Percentiles rank a stretch among this genome's conserved stretches.
These are phyloP conservation scores for Colostygia pectinataria DNA, from an alignment of 2,888 invertebrate species.

Conservation along the genomic window DNA sequence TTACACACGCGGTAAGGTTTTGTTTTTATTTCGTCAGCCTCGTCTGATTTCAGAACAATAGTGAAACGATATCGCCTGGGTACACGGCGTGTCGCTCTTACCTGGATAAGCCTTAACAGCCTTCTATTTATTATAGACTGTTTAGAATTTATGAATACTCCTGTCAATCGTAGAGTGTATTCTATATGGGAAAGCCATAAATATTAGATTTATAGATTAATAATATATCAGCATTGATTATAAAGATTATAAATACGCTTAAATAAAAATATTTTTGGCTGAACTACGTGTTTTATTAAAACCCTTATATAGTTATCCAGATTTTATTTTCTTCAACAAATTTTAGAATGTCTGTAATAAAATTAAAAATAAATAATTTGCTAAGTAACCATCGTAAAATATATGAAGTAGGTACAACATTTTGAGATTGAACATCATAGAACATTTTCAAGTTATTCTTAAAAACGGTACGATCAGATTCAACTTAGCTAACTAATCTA, in stretches of 20 bases:
- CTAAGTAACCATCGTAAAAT: not conserved
- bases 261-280: slow-evolving; percentile 84
- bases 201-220: slow-evolving; percentile 78
- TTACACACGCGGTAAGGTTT: no score
- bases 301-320: slow-evolving; percentile 17
- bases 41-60: no score
- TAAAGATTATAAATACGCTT: slow-evolving; percentile 83
- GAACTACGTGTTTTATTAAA: slow-evolving; percentile 66
- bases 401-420: not conserved
- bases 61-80: no score
- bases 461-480: no score
- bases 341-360: slow-evolving; percentile 28
- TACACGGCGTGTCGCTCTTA: no score
- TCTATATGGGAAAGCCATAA: slow-evolving; percentile 72
- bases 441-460: no score
- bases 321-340: slow-evolving; percentile 36
- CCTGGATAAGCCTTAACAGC: no score
- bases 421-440: not conserved
- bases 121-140: slow-evolving; percentile 38
- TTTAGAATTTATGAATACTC: slow-evolving; percentile 56
- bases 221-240: slow-evolving; percentile 82
- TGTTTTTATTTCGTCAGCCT: no score
- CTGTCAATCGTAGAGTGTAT: slow-evolving; percentile 59
- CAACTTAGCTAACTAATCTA: no score
- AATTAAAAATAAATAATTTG: slow-evolving; percentile 33